phyloP scores from a whole-genome alignment of 2,797 vertebrate genomes.

The Australoheros facetus region DNA sequence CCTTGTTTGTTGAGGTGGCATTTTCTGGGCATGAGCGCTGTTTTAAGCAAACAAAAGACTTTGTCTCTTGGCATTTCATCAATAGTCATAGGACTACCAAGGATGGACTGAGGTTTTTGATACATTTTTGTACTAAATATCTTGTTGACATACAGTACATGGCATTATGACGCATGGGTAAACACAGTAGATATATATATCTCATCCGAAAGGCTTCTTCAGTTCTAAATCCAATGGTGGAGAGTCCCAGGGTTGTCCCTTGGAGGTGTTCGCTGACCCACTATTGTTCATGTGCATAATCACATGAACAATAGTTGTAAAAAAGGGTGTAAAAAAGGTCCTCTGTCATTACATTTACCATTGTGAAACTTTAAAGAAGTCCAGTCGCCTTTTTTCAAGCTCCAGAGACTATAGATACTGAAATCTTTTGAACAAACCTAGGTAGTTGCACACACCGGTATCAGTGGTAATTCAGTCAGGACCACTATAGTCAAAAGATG shows the following conservation, averaged over 20 bases:
- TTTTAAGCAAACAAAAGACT: slow-evolving; percentile 71
- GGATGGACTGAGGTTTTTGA: slow-evolving; percentile 16
- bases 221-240: no score
- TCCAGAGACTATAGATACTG: no score
- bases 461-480: background rate
- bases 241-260: no score
- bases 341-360: no score
- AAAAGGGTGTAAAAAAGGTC: no score
- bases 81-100: slow-evolving; percentile 34
- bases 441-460: background rate
- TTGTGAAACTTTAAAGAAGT: no score
- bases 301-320: no score
- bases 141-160: background rate
- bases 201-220: no score
- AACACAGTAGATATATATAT: background rate
- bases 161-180: background rate
- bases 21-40: slow-evolving; percentile 62
- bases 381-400: no score
- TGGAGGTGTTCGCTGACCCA: no score
- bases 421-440: background rate
- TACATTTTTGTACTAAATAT: slow-evolving; percentile 21
- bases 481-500: background rate
- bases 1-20: slow-evolving; percentile 69
- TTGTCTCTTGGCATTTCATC: slow-evolving; percentile 50
- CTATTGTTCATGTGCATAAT: no score